A percentile compares a stretch with the other conserved stretches of the same genome.
These are phyloP conservation scores for Palaemon carinicauda DNA, from an alignment of 1,140 invertebrate species.

Conservation along the genomic window DNA sequence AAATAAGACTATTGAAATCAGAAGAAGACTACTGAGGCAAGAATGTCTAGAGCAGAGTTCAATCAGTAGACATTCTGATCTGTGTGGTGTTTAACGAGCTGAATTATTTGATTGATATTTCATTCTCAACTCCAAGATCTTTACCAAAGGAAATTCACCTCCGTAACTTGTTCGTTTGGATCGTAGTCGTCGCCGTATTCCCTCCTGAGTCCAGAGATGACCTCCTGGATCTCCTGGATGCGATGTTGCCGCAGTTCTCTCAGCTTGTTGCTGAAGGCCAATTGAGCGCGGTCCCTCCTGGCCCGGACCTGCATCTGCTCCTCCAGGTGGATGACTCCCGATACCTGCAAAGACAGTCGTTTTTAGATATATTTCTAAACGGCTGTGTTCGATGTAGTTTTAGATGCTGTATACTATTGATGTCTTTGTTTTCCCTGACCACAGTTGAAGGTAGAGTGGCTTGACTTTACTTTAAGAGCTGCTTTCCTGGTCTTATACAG, in stretches of 20 bases:
- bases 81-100: background rate
- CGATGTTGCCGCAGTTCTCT: background rate
- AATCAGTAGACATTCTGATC: too few relatives aligned
- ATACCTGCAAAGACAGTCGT: background rate
- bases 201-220: background rate
- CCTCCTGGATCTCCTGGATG: background rate
- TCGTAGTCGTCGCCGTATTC: slow-evolving; percentile 17
- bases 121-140: background rate
- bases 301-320: slow-evolving; percentile 10
- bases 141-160: background rate
- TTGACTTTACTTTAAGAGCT: too few relatives aligned
- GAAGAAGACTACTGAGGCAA: too few relatives aligned
- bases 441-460: too few relatives aligned
- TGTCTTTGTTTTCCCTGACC: too few relatives aligned
- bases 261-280: background rate
- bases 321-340: background rate
- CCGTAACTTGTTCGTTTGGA: background rate
- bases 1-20: too few relatives aligned
- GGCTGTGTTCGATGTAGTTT: too few relatives aligned
- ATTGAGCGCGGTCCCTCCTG: background rate
- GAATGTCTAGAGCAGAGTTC: too few relatives aligned
- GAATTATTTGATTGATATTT: background rate
- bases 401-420: too few relatives aligned
- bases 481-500: too few relatives aligned
- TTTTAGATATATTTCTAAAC: too few relatives aligned